These are phyloP conservation scores for Hormaphis cornu DNA, from an alignment of 1,140 invertebrate species.

Conservation along the genomic window DNA sequence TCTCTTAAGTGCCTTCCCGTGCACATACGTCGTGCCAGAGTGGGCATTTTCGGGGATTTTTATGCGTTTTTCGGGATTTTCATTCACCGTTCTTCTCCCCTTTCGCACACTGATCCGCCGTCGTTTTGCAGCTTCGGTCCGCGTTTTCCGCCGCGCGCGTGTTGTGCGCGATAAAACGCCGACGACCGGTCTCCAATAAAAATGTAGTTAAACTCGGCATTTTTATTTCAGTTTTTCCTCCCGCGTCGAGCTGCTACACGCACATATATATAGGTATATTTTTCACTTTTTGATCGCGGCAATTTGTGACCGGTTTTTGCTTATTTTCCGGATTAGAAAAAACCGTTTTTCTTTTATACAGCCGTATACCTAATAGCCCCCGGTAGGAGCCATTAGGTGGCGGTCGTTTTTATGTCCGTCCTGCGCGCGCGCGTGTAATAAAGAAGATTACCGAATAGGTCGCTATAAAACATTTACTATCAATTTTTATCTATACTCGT, in stretches of 20 bases:
- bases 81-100: neutral
- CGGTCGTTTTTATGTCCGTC: neutral
- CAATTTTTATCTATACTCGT: neutral
- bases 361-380: too few relatives aligned
- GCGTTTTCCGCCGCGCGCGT: neutral
- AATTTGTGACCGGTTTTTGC: constrained; percentile 32
- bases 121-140: neutral
- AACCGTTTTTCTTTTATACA: neutral
- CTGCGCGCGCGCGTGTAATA: neutral
- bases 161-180: constrained; percentile 13
- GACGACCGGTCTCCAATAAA: constrained; percentile 17
- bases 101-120: neutral
- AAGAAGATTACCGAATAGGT: constrained; percentile 12
- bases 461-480: constrained; percentile 29
- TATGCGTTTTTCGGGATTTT: constrained; percentile 30
- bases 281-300: neutral
- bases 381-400: too few relatives aligned
- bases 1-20: constrained; percentile 24
- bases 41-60: constrained; percentile 22
- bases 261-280: too few relatives aligned
- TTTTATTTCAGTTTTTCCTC: neutral
- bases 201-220: constrained; percentile 15
- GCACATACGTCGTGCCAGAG: neutral
- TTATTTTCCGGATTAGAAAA: constrained; percentile 31
- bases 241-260: too few relatives aligned